Evolutionary conservation across 35 echinoderm and acorn worm genomes (phyloP), one percentile per base, ranked within the genome.

Genomic region (Lytechinus pictus): DNA sequence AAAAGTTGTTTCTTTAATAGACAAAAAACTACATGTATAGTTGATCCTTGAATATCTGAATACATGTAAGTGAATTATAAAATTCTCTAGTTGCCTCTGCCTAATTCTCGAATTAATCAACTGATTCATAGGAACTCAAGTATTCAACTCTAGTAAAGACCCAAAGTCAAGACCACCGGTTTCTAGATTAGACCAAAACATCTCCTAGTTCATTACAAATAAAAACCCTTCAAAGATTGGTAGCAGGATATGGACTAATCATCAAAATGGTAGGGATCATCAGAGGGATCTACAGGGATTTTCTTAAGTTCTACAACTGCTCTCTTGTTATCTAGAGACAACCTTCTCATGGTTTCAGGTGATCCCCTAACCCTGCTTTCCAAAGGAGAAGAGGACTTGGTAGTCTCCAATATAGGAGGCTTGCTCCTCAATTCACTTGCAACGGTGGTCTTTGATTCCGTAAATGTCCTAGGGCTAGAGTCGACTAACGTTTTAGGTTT

Each of bases 201-300:
- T 60, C 16, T 60, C 2, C 10, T 12, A 60, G 2, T 60, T 60
- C 4, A 60, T 60, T 60, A 44, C 33, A 44, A 44, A 44, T 44
- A 44, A 44, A 44, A 0, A 44, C 33, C 33, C 19, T n/a, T 79
- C 66, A 14, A 3, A 79, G n/a, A 5, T 4, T n/a, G 21, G 19
- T 79, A 12, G 14, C 61, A 71, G 14, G 24, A 13, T 10, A 60
- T 2, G 66, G 19, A 55, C 28, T 93, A 93, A 93, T 93, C 92
- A 57, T 93, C 92, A 57, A 93, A 93, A 93, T 93, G 92, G 57
- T 93, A 93, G 55, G 92, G 92, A 57, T 93, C 92, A n/a, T 93
- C 92, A 27, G 52, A 54, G 28, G 92, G 92, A 55, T 93, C 92
- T 0, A 93, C n/a, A 24, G 92, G 29, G 53, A 93, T 53, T 27